Evolutionary conservation across 2,113 vertebrate species (phyloP), one percentile per base, ranked within the genome.

Genomic region (Platichthys stellatus): DNA sequence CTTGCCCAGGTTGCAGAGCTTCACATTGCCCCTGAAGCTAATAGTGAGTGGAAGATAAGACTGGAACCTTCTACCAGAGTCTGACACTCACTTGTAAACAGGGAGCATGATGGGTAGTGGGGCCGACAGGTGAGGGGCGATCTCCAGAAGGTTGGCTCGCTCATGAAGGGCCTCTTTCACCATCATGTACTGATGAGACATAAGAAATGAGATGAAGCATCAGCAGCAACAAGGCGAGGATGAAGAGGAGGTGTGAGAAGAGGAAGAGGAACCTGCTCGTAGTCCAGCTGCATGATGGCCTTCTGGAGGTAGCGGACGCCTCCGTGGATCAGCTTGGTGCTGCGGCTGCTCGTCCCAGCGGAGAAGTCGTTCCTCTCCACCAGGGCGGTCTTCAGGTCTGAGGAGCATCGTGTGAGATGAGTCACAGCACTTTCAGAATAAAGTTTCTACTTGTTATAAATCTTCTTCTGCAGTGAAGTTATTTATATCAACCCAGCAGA

Each of bases 251-350:
- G 3, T 20, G 0, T 1, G 18, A 21, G 5, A 49, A 76, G 24
- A 14, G 0, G 10, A 56, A 18, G 28, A 59, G 4, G 40, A 72
- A 92, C 98, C 98, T 99, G 97, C 80, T 99, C 98, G 0, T 97
- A 94, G 95, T 99, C 98, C 69, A 99, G 40, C 82, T 95, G 94
- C 97, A 97, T 97, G 95, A 99, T 95, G 93, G 98, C 98, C 94
- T 97, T 99, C 95, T 99, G 98, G 72, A 99, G 96, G 82, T 99
- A 99, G 65, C 97, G 95, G 38, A 99, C 98, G 23, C 98, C 97
- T 31, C 97, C 97, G 8, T 99, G 98, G 93, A 99, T 97, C 84
- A 99, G 95, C 92, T 99, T 99, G 87, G 97, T 99, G 79, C 98
- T 98, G 79, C 97, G 95, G 91, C 98, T 99, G 95, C 97, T 99